These are phyloP conservation scores for Neotragus pygmaeus DNA, from an alignment of 2,113 vertebrate genomes.

Conservation along the genomic window DNA sequence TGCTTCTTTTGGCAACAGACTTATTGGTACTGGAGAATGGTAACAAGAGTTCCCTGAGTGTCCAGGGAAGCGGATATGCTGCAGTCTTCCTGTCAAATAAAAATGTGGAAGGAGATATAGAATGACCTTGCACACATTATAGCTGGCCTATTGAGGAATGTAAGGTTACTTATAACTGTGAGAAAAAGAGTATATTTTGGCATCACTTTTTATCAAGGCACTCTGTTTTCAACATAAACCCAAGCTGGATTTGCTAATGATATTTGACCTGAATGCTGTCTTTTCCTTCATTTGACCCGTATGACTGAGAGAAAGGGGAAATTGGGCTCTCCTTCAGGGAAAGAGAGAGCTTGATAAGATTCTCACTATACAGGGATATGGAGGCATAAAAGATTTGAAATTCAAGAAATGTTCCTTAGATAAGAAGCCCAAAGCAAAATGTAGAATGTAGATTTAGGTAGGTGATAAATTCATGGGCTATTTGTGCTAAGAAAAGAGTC, in stretches of 20 bases:
- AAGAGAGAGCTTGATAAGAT: background rate
- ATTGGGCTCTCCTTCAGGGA: background rate
- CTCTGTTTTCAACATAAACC: background rate
- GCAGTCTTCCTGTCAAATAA: background rate
- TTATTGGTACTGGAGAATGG: background rate
- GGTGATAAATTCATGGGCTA: background rate
- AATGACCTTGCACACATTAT: background rate
- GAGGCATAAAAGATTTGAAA: background rate
- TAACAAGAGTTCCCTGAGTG: background rate
- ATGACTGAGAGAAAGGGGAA: background rate
- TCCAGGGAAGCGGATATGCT: background rate
- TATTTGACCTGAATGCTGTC: background rate
- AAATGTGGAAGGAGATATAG: background rate
- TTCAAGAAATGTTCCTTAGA: background rate
- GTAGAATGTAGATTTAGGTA: background rate
- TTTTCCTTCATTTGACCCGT: background rate
- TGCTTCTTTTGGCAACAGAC: background rate
- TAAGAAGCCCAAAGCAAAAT: background rate
- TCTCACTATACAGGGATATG: background rate
- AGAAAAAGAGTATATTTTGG: background rate
- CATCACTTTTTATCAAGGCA: background rate
- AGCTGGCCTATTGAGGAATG: background rate
- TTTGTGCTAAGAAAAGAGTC: slow-evolving; percentile 12
- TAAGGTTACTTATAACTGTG: background rate
- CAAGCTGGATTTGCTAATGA: background rate